Base-by-base conservation (phyloP, 1,140 invertebrate genomes). In the Temnothorax nylanderi region DNA sequence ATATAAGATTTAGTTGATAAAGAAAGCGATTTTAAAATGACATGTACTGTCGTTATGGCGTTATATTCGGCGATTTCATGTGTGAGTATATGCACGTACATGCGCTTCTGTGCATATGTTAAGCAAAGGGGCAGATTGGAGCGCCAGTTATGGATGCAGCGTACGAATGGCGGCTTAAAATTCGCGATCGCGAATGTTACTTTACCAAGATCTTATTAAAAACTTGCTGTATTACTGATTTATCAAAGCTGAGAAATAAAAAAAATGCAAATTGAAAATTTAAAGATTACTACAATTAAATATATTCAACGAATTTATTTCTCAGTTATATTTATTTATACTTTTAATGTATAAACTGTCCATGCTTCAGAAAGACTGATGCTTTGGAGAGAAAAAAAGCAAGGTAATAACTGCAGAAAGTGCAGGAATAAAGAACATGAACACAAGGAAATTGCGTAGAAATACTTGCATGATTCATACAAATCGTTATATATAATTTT, bases 91-190 rank as follows among this genome's bases (percentile, higher is more conserved):
- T 74, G 62, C 62, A 85, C 13, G 51, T 80, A 90, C 7, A 74
- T 54, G 47, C 44, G 58, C 64, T 84, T 76, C 34, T 82, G 75
- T 80, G 85, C 62, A 88, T 88, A 88, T 81, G 69, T 58, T 81
- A 86, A 81, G 64, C 21, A 78, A 76, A 92, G 85, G 90, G 90
- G 87, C 85, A 90, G 82, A 81, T 90, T 89, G 60, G 62, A 71
- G 85, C 84, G 86, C 85, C 90, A 91, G 77, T 85, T 89, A 86
- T 87, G 51, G 90, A 90, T 88, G 65, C 78, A 86, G 90, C 92
- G 92, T 93, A 93, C 44, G 90, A 93, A 93, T 93, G 92, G 92
- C 92, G 92, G 76, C 37, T 80, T 74, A 72, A 91, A 89, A 90
- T 89, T 92, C 87, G 85, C 87, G 64, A 87, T 80, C 86, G 60